Base-by-base conservation (phyloP, 2,113 vertebrate genomes). In the Galbula dea region DNA sequence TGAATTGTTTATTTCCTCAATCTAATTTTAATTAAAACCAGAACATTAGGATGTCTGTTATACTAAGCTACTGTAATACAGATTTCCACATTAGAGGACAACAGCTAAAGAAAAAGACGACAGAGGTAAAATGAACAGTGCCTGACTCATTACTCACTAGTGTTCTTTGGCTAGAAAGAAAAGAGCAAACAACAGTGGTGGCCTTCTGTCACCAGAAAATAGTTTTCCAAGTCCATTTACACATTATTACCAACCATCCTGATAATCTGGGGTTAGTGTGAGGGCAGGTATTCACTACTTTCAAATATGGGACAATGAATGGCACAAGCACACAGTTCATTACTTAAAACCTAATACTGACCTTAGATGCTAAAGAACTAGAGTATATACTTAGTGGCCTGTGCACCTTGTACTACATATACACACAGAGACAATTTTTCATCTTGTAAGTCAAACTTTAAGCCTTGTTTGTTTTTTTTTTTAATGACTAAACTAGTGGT, bases 1-100 rank as follows among this genome's bases (percentile, higher is more conserved):
- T 88, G 89, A 94, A 88, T 81, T 91, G 87, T 87, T 94, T 93
- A 96, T 94, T 96, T 94, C 85, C 93, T 89, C 75, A 66, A 88
- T 86, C 49, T 69, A 87, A 69, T 85, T 90, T 93, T 94, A 96
- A 96, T 95, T 95, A 94, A 90, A 94, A 83, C 1, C 95, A 96
- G 89, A 91, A 71, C 82, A 88, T 94, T 77, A 95, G 39, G 75
- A 89, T 83, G 85, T 78, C 93, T 91, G 95, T 57, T 89, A 41
- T 7, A 86, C 52, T 17, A 68, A 72, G 72, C 93, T 94, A 93
- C 93, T 81, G 84, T 67, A 94, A 93, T 84, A 86, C 36, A 93
- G 43, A 73, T 59, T 95, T 97, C 89, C 62, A 95, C 71, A 93
- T 87, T 80, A 94, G 79, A 90, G 39, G 39, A 69, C 69, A 77